Percentiles rank a stretch among this genome's conserved stretches.
These are phyloP conservation scores for Zaprionus lachaisei DNA, from an alignment of 1,140 invertebrate genomes.

Conservation along the genomic window DNA sequence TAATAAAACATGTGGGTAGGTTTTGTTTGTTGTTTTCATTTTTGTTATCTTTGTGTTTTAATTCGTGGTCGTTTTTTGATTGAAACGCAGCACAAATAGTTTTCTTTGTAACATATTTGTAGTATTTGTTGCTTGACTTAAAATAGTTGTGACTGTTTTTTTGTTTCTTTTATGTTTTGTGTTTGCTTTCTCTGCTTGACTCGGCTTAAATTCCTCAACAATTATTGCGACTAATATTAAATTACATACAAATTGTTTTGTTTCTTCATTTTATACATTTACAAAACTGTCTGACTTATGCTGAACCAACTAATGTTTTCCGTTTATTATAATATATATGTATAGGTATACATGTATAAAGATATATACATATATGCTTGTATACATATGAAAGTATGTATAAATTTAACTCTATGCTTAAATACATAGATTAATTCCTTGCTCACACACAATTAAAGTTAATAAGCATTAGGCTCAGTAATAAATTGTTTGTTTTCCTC, in stretches of 20 bases:
- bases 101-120: constrained; percentile 24
- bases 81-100: constrained; percentile 47
- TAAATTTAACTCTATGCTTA: constrained; percentile 75
- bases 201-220: constrained; percentile 65
- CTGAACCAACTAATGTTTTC: constrained; percentile 45
- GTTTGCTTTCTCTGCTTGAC: constrained; percentile 40
- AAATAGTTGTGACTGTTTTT: constrained; percentile 56
- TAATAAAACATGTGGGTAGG: constrained; percentile 66
- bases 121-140: constrained; percentile 43
- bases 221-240: constrained; percentile 76
- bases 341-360: constrained; percentile 30
- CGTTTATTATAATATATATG: constrained; percentile 38
- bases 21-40: constrained; percentile 45
- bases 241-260: constrained; percentile 59
- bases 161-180: constrained; percentile 11
- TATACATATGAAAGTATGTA: constrained; percentile 46
- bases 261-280: constrained; percentile 61
- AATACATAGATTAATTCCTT: constrained; percentile 77
- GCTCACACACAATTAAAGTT: constrained; percentile 61
- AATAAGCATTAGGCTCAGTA: constrained; percentile 66
- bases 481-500: constrained; percentile 57
- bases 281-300: constrained; percentile 63
- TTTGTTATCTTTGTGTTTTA: constrained; percentile 23
- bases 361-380: constrained; percentile 28
- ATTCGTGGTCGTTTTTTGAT: constrained; percentile 43